Evolutionary conservation across 2,797 vertebrate genomes (phyloP).

Genomic region (Peromyscus nudipes): DNA sequence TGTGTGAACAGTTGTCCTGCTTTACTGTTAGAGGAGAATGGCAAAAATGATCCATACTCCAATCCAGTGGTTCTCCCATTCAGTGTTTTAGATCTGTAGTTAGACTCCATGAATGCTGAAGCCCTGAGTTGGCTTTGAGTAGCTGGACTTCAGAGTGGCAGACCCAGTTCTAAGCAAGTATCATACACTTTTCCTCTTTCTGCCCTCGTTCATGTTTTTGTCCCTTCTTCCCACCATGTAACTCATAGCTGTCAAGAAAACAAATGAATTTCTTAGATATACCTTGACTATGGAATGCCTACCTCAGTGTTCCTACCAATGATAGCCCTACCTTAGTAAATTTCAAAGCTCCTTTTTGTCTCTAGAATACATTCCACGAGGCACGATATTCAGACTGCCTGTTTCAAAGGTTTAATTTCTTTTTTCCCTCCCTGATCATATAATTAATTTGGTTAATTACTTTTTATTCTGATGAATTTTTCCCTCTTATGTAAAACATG

Average conservation of each 20-base stretch:
- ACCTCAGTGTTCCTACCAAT: not conserved
- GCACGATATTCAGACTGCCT: not conserved
- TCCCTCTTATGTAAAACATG: not conserved
- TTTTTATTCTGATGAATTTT: not conserved
- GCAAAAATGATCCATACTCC: too few relatives aligned
- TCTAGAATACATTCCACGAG: not conserved
- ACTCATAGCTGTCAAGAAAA: not conserved
- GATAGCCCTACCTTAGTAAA: not conserved
- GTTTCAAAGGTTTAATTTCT: not conserved
- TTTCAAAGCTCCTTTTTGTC: conserved; percentile 44
- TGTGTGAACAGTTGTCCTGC: not conserved
- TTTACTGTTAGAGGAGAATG: not conserved
- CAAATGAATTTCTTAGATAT: not conserved
- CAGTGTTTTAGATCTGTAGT: not conserved
- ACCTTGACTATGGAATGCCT: not conserved
- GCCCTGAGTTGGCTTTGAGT: not conserved
- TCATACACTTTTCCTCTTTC: not conserved
- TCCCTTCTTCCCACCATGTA: not conserved
- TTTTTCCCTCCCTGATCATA: not conserved
- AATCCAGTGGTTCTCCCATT: not conserved
- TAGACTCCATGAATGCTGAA: not conserved
- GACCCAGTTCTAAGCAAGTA: not conserved
- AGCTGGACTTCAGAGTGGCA: not conserved
- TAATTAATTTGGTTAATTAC: conserved; percentile 13
- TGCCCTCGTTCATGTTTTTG: not conserved